These are phyloP conservation scores for Porphyrio hochstetteri DNA, from an alignment of 2,113 vertebrate genomes.

Conservation along the genomic window DNA sequence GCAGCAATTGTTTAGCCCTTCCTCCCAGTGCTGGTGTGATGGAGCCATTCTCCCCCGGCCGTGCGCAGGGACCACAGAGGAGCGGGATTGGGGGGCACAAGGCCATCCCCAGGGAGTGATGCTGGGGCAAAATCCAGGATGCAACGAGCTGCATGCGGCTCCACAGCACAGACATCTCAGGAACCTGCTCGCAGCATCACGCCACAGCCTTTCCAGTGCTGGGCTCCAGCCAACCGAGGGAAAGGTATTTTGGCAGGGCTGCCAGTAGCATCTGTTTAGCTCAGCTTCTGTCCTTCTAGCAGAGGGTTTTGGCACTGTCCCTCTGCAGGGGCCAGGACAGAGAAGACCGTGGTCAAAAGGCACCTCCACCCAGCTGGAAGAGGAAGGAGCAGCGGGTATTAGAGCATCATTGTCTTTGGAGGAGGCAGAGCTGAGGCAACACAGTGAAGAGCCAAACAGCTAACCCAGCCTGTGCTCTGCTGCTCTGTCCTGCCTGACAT, in stretches of 20 bases:
- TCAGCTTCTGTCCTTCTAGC: not conserved
- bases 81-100: not conserved
- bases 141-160: not conserved
- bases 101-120: not conserved
- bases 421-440: not conserved
- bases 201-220: not conserved
- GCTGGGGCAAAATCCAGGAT: not conserved
- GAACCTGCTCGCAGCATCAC: not conserved
- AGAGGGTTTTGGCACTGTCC: not conserved
- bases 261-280: not conserved
- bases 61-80: fast-evolving
- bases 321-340: not conserved
- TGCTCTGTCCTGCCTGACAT: not conserved
- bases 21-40: not conserved
- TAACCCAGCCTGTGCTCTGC: not conserved
- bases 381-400: fast-evolving
- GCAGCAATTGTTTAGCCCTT: constrained; percentile 24
- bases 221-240: not conserved
- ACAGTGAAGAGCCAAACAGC: not conserved
- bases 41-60: fast-evolving
- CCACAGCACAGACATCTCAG: fast-evolving
- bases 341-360: not conserved
- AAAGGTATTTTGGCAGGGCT: not conserved
- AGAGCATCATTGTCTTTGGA: not conserved
- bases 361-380: not conserved